Evolutionary conservation across 1,140 invertebrate genomes (phyloP), one percentile per base, ranked within the genome.

Genomic region (Antheraea pernyi): DNA sequence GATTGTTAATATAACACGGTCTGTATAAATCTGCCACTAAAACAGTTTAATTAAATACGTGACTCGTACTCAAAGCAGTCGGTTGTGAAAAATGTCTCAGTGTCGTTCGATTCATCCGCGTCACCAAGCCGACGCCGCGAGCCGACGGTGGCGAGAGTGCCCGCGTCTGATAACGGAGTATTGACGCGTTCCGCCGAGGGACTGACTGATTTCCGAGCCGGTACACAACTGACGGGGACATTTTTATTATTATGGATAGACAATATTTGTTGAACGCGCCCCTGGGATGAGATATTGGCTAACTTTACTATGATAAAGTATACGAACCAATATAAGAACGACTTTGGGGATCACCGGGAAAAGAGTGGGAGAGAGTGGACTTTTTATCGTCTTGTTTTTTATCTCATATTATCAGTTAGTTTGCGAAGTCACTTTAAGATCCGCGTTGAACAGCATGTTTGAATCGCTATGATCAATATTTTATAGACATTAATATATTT

Each of bases 1-100:
- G 46, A 53, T 53, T 53, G 46, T 16, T 1, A 53, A 53, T 16
- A 42, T 42, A 3, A 42, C 39, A 42, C 39, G 39, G 11, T 42
- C 39, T 42, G 11, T 42, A 53, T 53, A 53, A 53, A 53, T 53
- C 46, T 10, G 18, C 18, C 63, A 16, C 65, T 59, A 16, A 67
- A 36, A 59, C 42, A 59, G 48, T 53, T 59, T 67, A 67, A 67
- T 59, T 67, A 67, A 67, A 67, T 36, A 67, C 65, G 19, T 67
- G 65, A 59, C 48, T 30, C 48, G 64, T 46, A 48, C 11, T 9
- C 64, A 53, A 65, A 61, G 60, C 60, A 36, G 60, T 16, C 64
- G 62, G 6, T 48, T 39, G 64, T 48, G 19, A 65, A 65, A 65
- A 65, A 65, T 65, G 10, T 22, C 64, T 19, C 37, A 48, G 42